Evolutionary conservation across 2,888 invertebrate genomes (phyloP), one percentile per base, ranked within the genome.

Genomic region (Furcula furcula): DNA sequence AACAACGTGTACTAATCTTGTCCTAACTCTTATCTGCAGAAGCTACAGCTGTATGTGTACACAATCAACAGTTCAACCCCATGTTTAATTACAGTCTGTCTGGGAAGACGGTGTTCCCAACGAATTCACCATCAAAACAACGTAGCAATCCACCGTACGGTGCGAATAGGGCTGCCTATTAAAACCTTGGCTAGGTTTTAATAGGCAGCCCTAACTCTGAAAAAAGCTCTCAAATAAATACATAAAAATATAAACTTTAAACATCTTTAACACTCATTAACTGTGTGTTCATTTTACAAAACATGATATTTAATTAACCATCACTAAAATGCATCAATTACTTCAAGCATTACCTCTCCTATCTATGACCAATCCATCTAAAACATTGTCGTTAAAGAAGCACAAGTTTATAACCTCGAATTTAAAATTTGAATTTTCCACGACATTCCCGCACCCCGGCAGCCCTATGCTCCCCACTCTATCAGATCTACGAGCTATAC

Each of bases 401-500:
- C 4, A 4, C 16, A 16, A 4, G 16, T 16, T 4, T 6, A 3
- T 16, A 21, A 10, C 6, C 10, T 7, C 0, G 20, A 20, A 10
- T 21, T 21, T 21, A n/a, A n/a, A n/a, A n/a, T n/a, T n/a, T n/a
- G n/a, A n/a, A n/a, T 10, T 19, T 19, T 19, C n/a, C n/a, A 2
- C 20, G 4, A 2, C 21, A 21, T n/a, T 26, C 14, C 26, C 14
- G 13, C 6, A 53, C 48, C 54, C 40, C 36, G 7, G 7, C 28
- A 35, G 30, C 28, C 21, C 23, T 14, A 22, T 19, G n/a, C 29
- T 11, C 29, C 37, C 35, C 36, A 41, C 55, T 46, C 52, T 45
- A 57, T 55, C 55, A 44, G 55, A 52, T 52, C n/a, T n/a, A 49
- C 11, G 23, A 12, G 23, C 23, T 12, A 23, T 23, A 23, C 42